Conservation (phyloP, 2,888 invertebrate species). For the Cecidostiba fungosa region DNA sequence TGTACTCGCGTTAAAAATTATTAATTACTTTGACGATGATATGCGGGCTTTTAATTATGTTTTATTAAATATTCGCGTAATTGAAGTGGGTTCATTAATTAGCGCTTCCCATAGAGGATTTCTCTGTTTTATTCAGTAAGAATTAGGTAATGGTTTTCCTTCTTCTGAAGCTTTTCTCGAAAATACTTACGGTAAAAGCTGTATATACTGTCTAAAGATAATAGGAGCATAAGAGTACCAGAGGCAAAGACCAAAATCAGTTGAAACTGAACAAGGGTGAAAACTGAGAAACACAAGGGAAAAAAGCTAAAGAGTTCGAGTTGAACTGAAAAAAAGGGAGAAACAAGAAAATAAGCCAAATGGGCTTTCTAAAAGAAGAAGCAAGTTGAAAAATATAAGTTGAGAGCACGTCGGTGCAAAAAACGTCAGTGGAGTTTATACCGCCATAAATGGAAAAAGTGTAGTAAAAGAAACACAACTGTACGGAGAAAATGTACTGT, state of each 20-base stretch:
- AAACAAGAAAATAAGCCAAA: constrained; percentile 18
- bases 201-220: constrained; percentile 13
- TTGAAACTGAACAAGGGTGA: constrained; percentile 21
- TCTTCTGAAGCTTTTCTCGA: not conserved
- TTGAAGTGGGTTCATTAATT: too few species aligned
- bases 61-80: not conserved
- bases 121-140: too few species aligned
- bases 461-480: not conserved
- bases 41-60: not conserved
- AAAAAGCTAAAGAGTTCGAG: not conserved
- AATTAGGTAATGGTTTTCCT: not conserved
- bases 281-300: not conserved
- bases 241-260: constrained; percentile 26
- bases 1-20: not conserved
- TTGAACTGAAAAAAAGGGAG: not conserved
- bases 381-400: constrained; percentile 16
- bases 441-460: constrained; percentile 14
- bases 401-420: constrained; percentile 3
- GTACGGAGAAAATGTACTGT: not conserved
- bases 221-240: constrained; percentile 13
- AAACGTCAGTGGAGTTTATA: not conserved
- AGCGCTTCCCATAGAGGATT: too few species aligned
- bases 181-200: not conserved
- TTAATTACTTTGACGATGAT: not conserved
- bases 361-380: not conserved